A percentile compares a stretch with the other conserved stretches of the same genome.
phyloP scores from a whole-genome alignment of 2,888 invertebrate genomes.

The Leucophenga maculata region DNA sequence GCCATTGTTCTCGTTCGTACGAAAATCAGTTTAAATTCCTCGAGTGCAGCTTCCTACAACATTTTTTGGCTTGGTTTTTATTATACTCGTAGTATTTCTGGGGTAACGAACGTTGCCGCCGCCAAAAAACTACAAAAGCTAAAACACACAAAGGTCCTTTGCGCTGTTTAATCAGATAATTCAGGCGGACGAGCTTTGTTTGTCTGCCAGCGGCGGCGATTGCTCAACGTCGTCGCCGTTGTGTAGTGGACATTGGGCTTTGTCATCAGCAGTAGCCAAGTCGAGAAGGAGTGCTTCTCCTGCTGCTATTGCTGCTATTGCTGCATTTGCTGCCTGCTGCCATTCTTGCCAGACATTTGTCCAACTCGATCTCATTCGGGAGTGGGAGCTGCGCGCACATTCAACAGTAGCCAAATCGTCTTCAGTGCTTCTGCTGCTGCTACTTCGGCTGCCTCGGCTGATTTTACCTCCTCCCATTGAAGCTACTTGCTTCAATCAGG shows the following conservation, averaged over 20 bases:
- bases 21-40: constrained; percentile 18
- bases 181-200: constrained; percentile 21
- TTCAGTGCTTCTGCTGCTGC: constrained; percentile 4
- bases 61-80: not conserved
- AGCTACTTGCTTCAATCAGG: no score
- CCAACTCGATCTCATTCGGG: constrained; percentile 6
- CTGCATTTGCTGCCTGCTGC: no score
- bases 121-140: constrained; percentile 10
- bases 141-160: constrained; percentile 35
- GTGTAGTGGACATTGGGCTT: not conserved
- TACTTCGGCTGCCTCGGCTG: not conserved
- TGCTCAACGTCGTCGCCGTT: not conserved
- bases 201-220: constrained; percentile 24
- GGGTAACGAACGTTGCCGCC: constrained; percentile 15
- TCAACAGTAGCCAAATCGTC: constrained; percentile 17
- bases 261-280: no score
- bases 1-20: constrained; percentile 26
- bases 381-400: constrained; percentile 8
- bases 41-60: not conserved
- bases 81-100: no score
- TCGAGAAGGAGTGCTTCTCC: no score
- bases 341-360: constrained; percentile 13
- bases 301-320: no score
- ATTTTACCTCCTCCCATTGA: no score
- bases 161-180: constrained; percentile 56